phyloP scores from a whole-genome alignment of 2,888 invertebrate species.

The Dasysyrphus tricinctus region DNA sequence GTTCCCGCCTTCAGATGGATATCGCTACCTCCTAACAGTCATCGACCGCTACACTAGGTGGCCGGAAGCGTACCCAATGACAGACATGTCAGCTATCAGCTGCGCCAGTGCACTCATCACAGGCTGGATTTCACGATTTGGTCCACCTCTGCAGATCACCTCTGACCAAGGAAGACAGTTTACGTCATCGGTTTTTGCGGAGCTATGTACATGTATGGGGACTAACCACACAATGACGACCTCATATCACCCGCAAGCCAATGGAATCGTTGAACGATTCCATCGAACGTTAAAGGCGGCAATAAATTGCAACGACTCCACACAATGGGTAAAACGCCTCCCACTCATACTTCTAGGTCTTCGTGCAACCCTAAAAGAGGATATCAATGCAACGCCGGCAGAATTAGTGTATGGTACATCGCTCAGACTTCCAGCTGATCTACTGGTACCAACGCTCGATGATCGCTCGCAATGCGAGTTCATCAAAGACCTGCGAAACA shows the following conservation, averaged over 20 bases:
- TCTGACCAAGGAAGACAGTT: constrained; percentile 31
- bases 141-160: constrained; percentile 15
- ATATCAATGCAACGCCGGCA: constrained; percentile 12
- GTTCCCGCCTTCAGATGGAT: constrained; percentile 22
- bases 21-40: constrained; percentile 29
- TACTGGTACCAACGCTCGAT: too few species aligned
- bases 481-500: too few species aligned
- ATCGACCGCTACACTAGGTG: constrained; percentile 30
- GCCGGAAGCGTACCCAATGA: not conserved
- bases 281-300: constrained; percentile 30
- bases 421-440: too few species aligned
- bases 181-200: not conserved
- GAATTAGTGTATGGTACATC: too few species aligned
- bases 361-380: constrained; percentile 14
- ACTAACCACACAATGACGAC: constrained; percentile 5
- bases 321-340: not conserved
- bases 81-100: constrained; percentile 5
- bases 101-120: constrained; percentile 1
- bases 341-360: constrained; percentile 26
- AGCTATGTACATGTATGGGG: constrained; percentile 8
- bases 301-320: constrained; percentile 7
- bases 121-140: constrained; percentile 10
- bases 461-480: too few species aligned
- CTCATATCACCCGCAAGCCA: constrained; percentile 24
- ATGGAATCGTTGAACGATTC: constrained; percentile 33